Evolutionary conservation across 2,888 invertebrate species (phyloP).

Genomic region (Temnothorax rugatulus): DNA sequence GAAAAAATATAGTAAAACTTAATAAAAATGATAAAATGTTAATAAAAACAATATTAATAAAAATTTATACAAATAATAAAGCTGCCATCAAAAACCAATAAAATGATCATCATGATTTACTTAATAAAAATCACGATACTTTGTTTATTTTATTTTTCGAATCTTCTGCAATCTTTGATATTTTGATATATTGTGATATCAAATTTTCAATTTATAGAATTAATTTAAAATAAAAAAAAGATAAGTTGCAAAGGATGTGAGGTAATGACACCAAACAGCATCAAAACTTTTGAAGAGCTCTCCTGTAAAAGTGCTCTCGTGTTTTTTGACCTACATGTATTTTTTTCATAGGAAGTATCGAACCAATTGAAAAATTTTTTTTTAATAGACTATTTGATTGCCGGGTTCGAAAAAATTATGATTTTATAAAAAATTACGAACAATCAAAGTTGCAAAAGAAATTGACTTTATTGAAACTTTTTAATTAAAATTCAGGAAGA

Average conservation of each 20-base stretch:
- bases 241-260: background rate
- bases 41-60: background rate
- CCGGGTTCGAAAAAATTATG: background rate
- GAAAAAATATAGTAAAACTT: background rate
- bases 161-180: background rate
- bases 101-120: background rate
- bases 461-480: background rate
- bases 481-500: background rate
- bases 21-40: too few species aligned
- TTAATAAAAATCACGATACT: background rate
- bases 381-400: background rate
- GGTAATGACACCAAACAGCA: background rate
- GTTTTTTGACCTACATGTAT: background rate
- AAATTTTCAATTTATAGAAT: background rate
- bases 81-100: background rate
- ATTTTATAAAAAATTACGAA: background rate
- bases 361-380: background rate
- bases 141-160: background rate
- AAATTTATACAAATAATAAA: background rate
- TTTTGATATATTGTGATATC: background rate
- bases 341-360: background rate
- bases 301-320: background rate
- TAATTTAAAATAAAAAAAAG: background rate
- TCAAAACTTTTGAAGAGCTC: background rate
- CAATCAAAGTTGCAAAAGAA: background rate